Evolutionary conservation across 2,888 invertebrate genomes (phyloP), one percentile per base, ranked within the genome.

Genomic region (Digitonthophagus gazella): DNA sequence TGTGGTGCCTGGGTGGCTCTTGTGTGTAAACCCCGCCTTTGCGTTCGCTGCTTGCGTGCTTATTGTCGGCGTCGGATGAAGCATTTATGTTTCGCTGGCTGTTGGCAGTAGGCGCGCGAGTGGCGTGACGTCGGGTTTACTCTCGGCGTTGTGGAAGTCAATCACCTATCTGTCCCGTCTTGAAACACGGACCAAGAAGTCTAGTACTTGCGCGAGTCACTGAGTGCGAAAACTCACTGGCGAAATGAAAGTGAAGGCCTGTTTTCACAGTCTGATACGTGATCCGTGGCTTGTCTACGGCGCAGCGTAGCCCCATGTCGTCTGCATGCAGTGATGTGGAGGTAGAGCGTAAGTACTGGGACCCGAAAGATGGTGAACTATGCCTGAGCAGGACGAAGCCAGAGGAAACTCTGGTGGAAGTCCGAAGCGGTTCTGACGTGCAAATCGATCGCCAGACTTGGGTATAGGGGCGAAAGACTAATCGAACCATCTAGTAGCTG

Each of bases 401-500:
- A 11, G 64, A 64, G 54, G 54, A 58, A 58, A 58, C 67, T 55
- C 67, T 67, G 57, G 57, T 67, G 20, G 67, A 44, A 67, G 56
- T 67, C 57, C 67, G 16, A 65, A 68, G 71, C n/a, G n/a, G n/a
- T n/a, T n/a, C n/a, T n/a, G n/a, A n/a, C n/a, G n/a, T n/a, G n/a
- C n/a, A n/a, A n/a, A n/a, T n/a, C n/a, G n/a, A 71, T 71, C 65
- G 22, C 74, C 74, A 15, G 57, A 57, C 88, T 28, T 22, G 88
- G 87, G 88, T 88, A 89, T 89, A 90, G 89, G 87, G 89, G 86
- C 86, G 85, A 86, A 86, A 87, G 86, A 85, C 86, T 87, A 89
- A 90, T 90, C 88, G 88, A 89, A 89, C 89, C 88, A 88, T 90
- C 89, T 90, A 88, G 88, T 89, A 89, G 89, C 89, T 90, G 89